These are phyloP conservation scores for Ametastegia equiseti DNA, from an alignment of 2,888 invertebrate genomes.

Conservation along the genomic window DNA sequence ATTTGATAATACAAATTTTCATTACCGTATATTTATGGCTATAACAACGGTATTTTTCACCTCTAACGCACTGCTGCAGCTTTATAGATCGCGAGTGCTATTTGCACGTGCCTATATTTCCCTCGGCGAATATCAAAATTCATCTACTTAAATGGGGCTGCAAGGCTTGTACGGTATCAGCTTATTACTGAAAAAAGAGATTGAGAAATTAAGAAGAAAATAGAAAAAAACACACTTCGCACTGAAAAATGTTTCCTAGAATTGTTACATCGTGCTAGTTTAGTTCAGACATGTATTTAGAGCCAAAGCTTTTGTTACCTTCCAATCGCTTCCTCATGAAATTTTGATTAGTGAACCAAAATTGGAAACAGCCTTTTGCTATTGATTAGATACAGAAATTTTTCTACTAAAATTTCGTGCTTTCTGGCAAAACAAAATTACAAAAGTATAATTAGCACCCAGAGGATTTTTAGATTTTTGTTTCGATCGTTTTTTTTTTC, in stretches of 20 bases:
- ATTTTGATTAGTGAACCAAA: too few species aligned
- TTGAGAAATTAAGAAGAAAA: too few species aligned
- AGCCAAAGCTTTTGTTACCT: neutral
- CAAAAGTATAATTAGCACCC: too few species aligned
- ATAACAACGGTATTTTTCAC: too few species aligned
- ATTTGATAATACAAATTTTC: neutral
- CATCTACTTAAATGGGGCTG: neutral
- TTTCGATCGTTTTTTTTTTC: neutral
- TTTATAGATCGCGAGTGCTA: conserved; percentile 29
- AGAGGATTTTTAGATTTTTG: neutral
- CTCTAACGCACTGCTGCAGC: conserved; percentile 16
- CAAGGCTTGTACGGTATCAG: neutral
- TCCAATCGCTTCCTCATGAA: neutral
- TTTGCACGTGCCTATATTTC: conserved; percentile 45
- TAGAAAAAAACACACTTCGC: neutral
- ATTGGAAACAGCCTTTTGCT: too few species aligned
- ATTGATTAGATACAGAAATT: too few species aligned
- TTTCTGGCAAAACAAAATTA: too few species aligned
- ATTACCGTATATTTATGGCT: too few species aligned
- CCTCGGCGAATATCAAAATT: conserved; percentile 34
- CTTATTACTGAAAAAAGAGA: conserved; percentile 8
- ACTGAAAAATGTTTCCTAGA: neutral
- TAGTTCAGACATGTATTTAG: neutral
- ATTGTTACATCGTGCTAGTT: neutral
- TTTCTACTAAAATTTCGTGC: neutral